Conservation (phyloP, 2,113 vertebrate species). For the Brevimyrus niger region DNA sequence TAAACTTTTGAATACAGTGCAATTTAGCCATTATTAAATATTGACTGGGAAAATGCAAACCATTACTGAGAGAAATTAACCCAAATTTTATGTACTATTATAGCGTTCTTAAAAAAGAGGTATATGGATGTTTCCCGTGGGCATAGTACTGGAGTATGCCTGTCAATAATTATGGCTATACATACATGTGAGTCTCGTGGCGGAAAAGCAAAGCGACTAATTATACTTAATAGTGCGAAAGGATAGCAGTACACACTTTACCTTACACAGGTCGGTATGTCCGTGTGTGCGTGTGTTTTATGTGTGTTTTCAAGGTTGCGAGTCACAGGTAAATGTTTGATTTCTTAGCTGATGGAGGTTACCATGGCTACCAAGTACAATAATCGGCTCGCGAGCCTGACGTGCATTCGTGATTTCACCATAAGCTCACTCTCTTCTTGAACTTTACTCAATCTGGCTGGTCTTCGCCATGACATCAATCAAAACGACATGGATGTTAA, state of each 20-base stretch:
- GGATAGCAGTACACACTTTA: neutral
- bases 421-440: neutral
- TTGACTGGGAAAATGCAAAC: neutral
- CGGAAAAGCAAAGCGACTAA: neutral
- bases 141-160: neutral
- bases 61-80: neutral
- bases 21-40: neutral
- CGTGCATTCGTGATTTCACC: neutral
- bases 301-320: neutral
- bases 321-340: constrained; percentile 6
- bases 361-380: constrained; percentile 5
- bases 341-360: neutral
- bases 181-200: neutral
- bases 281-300: neutral
- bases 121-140: neutral
- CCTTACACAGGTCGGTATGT: neutral
- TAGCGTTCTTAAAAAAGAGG: neutral
- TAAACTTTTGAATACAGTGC: neutral
- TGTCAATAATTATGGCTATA: neutral
- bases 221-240: neutral
- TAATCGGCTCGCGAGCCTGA: neutral
- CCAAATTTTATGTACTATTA: neutral
- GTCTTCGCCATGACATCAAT: neutral
- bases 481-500: neutral
- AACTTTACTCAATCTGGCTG: neutral